phyloP scores from a whole-genome alignment of 2,888 invertebrate genomes.

The Ctenicera cuprea region DNA sequence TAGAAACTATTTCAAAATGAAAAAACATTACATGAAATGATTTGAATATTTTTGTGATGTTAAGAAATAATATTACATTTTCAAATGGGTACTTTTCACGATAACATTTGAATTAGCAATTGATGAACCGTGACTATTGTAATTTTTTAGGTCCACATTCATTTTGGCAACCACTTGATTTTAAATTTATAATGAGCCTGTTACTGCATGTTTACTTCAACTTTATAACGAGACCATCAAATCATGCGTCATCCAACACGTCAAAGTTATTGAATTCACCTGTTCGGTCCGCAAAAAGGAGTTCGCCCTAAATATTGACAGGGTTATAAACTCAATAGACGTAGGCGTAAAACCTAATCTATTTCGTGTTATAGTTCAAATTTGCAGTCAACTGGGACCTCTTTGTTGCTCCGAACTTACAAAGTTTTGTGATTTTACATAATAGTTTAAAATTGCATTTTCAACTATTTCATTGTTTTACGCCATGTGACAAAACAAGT shows the following conservation, averaged over 20 bases:
- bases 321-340: slow-evolving; percentile 17
- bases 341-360: slow-evolving; percentile 23
- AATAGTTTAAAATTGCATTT: slow-evolving; percentile 10
- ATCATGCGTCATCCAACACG: not conserved
- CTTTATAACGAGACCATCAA: not conserved
- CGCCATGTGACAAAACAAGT: too few relatives aligned
- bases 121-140: too few relatives aligned
- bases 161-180: not conserved
- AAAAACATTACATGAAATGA: too few relatives aligned
- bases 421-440: not conserved
- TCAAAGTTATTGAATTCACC: slow-evolving; percentile 6
- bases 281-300: not conserved
- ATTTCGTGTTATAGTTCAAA: slow-evolving; percentile 25
- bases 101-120: too few relatives aligned
- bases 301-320: slow-evolving; percentile 13
- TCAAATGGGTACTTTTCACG: too few relatives aligned
- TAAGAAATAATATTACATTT: too few relatives aligned
- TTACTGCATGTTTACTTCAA: not conserved
- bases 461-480: too few relatives aligned
- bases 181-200: not conserved
- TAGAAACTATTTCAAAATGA: too few relatives aligned
- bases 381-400: slow-evolving; percentile 11
- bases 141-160: not conserved
- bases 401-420: slow-evolving; percentile 10
- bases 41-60: too few relatives aligned